Evolutionary conservation across 2,797 vertebrate species (phyloP).

Genomic region (Odontamblyopus rebecca): DNA sequence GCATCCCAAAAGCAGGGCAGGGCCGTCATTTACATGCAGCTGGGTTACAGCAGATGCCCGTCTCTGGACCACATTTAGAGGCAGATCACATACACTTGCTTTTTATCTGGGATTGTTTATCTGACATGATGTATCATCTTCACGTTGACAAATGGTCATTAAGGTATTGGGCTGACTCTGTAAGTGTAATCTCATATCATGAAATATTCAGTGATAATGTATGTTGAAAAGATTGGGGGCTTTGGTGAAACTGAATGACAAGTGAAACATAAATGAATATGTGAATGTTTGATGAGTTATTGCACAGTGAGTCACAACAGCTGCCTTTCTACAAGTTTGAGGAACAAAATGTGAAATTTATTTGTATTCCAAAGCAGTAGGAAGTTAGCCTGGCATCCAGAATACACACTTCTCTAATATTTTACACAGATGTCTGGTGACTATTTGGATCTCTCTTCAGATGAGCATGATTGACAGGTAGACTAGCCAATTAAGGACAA

Average conservation of each 20-base stretch:
- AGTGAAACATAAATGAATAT: background rate
- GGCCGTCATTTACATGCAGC: constrained; percentile 24
- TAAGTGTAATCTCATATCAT: background rate
- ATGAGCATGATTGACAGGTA: no score
- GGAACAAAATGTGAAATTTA: no score
- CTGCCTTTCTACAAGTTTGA: no score
- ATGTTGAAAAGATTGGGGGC: background rate
- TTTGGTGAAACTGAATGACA: background rate
- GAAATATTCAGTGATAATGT: background rate
- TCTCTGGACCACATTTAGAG: background rate
- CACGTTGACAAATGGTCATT: background rate
- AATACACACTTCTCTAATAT: no score
- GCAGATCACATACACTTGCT: background rate
- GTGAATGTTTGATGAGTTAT: no score
- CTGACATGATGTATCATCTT: background rate
- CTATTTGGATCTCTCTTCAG: no score
- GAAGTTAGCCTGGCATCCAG: no score
- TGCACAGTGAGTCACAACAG: no score
- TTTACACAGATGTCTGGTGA: no score
- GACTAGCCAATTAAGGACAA: no score
- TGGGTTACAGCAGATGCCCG: background rate
- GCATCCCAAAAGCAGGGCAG: background rate
- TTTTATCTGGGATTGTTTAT: background rate
- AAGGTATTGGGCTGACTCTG: no score
- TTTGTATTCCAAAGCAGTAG: no score